Conservation (phyloP, 2,113 vertebrate genomes). For the Melanostigma gelatinosum region DNA sequence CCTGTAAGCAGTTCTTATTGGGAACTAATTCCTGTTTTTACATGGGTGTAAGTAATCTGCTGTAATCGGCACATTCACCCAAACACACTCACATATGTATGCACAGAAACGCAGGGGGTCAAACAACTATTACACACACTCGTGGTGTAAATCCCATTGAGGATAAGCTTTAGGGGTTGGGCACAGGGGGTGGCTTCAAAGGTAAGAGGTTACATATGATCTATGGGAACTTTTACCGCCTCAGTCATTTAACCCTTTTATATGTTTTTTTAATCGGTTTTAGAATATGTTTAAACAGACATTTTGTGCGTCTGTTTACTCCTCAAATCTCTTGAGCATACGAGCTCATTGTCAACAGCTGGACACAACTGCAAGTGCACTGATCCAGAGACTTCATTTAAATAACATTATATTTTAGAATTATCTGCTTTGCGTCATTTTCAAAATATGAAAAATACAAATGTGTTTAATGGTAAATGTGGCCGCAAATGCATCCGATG, state of each 20-base stretch:
- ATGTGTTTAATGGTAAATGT: not conserved
- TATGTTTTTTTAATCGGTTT: slow-evolving; percentile 73
- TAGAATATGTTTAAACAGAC: slow-evolving; percentile 68
- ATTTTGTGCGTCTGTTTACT: slow-evolving; percentile 66
- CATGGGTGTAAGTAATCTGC: slow-evolving; percentile 80
- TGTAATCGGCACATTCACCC: slow-evolving; percentile 73
- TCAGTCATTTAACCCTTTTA: slow-evolving; percentile 67
- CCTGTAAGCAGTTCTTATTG: slow-evolving; percentile 78
- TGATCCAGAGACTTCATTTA: slow-evolving; percentile 46
- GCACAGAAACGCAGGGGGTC: slow-evolving; percentile 56
- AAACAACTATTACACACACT: slow-evolving; percentile 68
- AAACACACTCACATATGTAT: slow-evolving; percentile 67
- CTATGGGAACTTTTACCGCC: slow-evolving; percentile 61
- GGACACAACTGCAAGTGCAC: slow-evolving; percentile 57
- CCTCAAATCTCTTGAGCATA: slow-evolving; percentile 64
- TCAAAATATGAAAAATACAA: not conserved
- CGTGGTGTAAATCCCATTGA: slow-evolving; percentile 68
- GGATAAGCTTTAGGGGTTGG: slow-evolving; percentile 58
- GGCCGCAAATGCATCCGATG: slow-evolving; percentile 8
- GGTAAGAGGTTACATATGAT: slow-evolving; percentile 71
- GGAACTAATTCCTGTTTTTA: slow-evolving; percentile 79
- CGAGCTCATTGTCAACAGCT: slow-evolving; percentile 72
- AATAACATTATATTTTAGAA: slow-evolving; percentile 45
- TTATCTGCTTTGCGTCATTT: slow-evolving; percentile 5
- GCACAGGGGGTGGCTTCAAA: slow-evolving; percentile 41